phyloP scores from a whole-genome alignment of 2,888 invertebrate species.

The Heteromurus nitidus region DNA sequence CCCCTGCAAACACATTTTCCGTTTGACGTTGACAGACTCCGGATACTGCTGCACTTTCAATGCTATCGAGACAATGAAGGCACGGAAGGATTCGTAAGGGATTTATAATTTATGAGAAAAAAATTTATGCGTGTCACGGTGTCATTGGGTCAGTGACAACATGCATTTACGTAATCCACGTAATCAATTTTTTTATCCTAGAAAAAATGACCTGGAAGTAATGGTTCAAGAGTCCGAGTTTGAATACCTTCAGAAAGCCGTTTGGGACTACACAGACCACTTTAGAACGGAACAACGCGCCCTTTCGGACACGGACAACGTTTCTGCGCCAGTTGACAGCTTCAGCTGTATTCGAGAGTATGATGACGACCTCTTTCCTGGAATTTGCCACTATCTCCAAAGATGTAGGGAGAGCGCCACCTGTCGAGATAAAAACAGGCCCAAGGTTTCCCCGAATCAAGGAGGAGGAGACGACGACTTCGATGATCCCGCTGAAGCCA shows the following conservation, averaged over 20 bases:
- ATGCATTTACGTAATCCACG: neutral
- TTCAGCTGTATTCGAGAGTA: conserved; percentile 68
- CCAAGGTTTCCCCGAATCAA: conserved; percentile 29
- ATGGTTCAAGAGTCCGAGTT: conserved; percentile 68
- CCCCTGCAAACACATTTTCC: conserved; percentile 61
- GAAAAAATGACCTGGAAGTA: conserved; percentile 69
- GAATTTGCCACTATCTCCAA: conserved; percentile 69
- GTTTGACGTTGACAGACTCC: conserved; percentile 69
- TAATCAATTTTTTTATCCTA: neutral
- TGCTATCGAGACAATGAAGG: conserved; percentile 67
- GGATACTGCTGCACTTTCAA: conserved; percentile 73
- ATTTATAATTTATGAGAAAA: neutral
- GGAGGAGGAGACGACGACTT: neutral
- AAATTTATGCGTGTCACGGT: neutral
- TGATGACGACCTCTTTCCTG: conserved; percentile 71
- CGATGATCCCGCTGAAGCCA: too few relatives aligned
- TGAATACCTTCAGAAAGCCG: conserved; percentile 69
- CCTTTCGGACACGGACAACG: conserved; percentile 4
- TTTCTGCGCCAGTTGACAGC: conserved; percentile 45
- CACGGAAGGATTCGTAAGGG: conserved; percentile 66
- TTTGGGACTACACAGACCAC: conserved; percentile 70
- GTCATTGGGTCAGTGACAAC: neutral
- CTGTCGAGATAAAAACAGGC: conserved; percentile 45
- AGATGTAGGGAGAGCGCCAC: conserved; percentile 64
- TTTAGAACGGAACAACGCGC: conserved; percentile 52